Percentiles rank a stretch among this genome's conserved stretches.
Conservation (phyloP, 2,888 invertebrate species). For the Spatulosminthurus flaviceps region DNA sequence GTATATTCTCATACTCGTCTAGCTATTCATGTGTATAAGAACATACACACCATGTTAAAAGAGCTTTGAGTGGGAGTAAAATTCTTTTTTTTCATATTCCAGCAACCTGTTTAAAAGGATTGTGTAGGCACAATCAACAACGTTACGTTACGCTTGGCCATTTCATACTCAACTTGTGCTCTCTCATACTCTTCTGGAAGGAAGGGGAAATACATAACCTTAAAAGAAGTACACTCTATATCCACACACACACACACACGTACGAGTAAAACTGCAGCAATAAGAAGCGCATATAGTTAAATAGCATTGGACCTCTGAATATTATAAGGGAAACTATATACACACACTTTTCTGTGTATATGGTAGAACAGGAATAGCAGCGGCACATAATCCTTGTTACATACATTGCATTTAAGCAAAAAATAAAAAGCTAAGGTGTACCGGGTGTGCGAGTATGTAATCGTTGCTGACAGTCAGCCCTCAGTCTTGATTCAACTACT, state of each 20-base stretch:
- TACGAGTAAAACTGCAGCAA: neutral
- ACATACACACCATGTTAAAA: neutral
- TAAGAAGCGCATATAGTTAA: too few relatives aligned
- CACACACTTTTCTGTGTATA: too few relatives aligned
- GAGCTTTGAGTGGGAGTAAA: conserved; percentile 48
- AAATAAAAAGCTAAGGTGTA: conserved; percentile 8
- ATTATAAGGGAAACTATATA: too few relatives aligned
- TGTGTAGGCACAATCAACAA: conserved; percentile 18
- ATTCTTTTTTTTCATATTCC: conserved; percentile 37
- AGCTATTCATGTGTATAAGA: too few relatives aligned
- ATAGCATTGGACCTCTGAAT: too few relatives aligned
- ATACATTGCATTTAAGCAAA: neutral
- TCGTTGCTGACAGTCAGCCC: conserved; percentile 31
- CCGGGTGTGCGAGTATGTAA: conserved; percentile 18
- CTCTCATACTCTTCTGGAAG: neutral
- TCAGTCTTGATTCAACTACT: conserved; percentile 51
- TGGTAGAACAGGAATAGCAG: neutral
- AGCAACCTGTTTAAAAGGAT: conserved; percentile 10
- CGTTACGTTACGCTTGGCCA: conserved; percentile 13
- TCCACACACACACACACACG: too few relatives aligned
- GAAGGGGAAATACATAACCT: conserved; percentile 13
- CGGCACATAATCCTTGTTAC: too few relatives aligned
- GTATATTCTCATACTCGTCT: too few relatives aligned
- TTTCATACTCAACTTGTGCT: conserved; percentile 2
- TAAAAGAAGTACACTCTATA: neutral